Evolutionary conservation across 2,888 invertebrate genomes (phyloP).

Genomic region (Lucinisca nassula): DNA sequence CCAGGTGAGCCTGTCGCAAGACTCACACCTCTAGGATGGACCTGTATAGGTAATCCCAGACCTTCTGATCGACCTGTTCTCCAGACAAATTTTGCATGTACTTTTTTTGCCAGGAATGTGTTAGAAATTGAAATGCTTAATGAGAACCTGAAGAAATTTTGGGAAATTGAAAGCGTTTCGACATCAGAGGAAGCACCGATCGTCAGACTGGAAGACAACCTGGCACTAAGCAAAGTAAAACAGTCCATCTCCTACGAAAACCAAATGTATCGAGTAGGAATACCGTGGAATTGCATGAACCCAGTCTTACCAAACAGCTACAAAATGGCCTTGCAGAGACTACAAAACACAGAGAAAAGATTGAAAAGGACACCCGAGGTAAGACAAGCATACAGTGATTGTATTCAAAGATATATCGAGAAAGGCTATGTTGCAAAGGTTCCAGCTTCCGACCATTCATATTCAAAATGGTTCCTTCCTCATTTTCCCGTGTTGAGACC

Average conservation of each 20-base stretch:
- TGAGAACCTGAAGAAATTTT: no score
- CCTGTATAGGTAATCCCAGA: no score
- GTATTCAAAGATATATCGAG: slow-evolving; percentile 41
- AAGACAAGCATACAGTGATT: slow-evolving; percentile 23
- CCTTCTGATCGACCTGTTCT: no score
- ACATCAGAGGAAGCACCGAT: not conserved
- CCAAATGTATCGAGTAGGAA: slow-evolving; percentile 17
- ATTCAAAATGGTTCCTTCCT: slow-evolving; percentile 26
- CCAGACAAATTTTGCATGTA: no score
- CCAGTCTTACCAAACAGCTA: slow-evolving; percentile 32
- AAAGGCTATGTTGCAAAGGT: slow-evolving; percentile 60
- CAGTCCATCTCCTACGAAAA: no score
- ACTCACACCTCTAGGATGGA: no score
- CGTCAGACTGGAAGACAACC: no score
- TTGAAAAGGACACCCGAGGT: slow-evolving; percentile 37
- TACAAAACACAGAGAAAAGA: slow-evolving; percentile 52
- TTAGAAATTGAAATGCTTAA: no score
- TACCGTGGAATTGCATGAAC: slow-evolving; percentile 35
- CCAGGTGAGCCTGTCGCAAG: no score
- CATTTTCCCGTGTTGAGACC: slow-evolving; percentile 34
- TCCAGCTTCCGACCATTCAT: not conserved
- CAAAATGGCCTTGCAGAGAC: slow-evolving; percentile 27
- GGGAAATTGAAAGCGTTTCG: slow-evolving; percentile 32
- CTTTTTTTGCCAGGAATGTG: not conserved
- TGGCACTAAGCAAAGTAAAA: no score